A percentile compares a stretch with the other conserved stretches of the same genome.
Evolutionary conservation across 2,888 invertebrate species (phyloP).

Genomic region (Melipona beecheii): DNA sequence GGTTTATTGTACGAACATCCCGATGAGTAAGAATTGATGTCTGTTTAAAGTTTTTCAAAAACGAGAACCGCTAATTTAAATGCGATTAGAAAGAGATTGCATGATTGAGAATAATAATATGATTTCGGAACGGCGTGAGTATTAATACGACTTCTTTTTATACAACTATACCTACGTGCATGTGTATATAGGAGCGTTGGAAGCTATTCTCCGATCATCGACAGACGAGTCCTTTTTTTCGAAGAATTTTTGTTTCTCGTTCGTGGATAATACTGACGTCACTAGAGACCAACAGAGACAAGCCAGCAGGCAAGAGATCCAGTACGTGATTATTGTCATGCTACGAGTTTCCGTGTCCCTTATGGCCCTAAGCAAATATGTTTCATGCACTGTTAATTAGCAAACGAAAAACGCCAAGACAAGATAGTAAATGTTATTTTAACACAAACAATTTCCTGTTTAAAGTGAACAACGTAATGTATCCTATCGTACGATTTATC

Average conservation of each 20-base stretch:
- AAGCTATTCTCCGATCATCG: conserved; percentile 35
- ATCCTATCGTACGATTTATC: background rate
- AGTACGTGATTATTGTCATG: conserved; percentile 52
- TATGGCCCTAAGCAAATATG: background rate
- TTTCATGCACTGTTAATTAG: background rate
- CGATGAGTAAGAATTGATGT: background rate
- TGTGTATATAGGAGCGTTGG: conserved; percentile 31
- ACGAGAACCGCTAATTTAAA: background rate
- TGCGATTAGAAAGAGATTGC: conserved; percentile 11
- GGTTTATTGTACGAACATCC: background rate
- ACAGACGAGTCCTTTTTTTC: conserved; percentile 39
- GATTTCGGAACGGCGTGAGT: conserved; percentile 36
- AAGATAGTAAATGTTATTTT: background rate
- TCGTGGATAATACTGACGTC: conserved; percentile 45
- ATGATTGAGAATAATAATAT: background rate
- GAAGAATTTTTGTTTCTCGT: conserved; percentile 42
- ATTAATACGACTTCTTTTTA: background rate
- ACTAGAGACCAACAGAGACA: conserved; percentile 36
- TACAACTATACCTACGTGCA: background rate
- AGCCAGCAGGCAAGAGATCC: conserved; percentile 9
- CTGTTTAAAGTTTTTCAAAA: background rate
- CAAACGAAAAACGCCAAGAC: background rate
- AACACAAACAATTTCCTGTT: background rate
- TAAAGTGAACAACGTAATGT: background rate
- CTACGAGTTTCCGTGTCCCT: too few species aligned